Conservation (phyloP, 2,797 vertebrate species). For the Centroberyx gerrardi region DNA sequence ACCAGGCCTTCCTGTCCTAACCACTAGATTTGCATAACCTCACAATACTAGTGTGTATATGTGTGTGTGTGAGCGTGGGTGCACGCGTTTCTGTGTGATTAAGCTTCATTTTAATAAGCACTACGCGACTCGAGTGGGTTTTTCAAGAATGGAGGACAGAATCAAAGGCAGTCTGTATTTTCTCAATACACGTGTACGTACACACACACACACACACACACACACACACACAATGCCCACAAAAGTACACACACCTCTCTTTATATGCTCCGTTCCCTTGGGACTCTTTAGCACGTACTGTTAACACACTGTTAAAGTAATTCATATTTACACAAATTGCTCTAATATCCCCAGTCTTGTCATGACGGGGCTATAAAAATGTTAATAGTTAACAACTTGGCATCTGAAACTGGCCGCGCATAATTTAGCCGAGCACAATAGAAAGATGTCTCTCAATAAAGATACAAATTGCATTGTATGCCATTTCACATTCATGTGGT, state of each 20-base stretch:
- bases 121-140: too few species aligned
- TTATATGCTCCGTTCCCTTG: neutral
- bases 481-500: constrained; percentile 11
- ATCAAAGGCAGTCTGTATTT: constrained; percentile 6
- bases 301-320: constrained; percentile 26
- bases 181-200: neutral
- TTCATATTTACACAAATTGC: constrained; percentile 57
- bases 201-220: constrained; percentile 25
- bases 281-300: constrained; percentile 14
- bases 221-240: constrained; percentile 29
- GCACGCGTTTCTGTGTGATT: neutral
- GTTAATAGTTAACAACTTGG: constrained; percentile 38
- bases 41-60: neutral
- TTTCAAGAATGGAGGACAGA: constrained; percentile 9
- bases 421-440: constrained; percentile 11
- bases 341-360: constrained; percentile 29
- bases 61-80: constrained; percentile 2
- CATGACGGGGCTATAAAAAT: constrained; percentile 37
- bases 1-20: neutral
- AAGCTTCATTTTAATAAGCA: constrained; percentile 28
- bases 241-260: constrained; percentile 31
- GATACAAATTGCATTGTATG: constrained; percentile 6
- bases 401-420: neutral
- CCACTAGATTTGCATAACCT: constrained; percentile 41
- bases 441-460: constrained; percentile 14